These are phyloP conservation scores for Hyperoplus immaculatus DNA, from an alignment of 2,797 vertebrate genomes.

Conservation along the genomic window DNA sequence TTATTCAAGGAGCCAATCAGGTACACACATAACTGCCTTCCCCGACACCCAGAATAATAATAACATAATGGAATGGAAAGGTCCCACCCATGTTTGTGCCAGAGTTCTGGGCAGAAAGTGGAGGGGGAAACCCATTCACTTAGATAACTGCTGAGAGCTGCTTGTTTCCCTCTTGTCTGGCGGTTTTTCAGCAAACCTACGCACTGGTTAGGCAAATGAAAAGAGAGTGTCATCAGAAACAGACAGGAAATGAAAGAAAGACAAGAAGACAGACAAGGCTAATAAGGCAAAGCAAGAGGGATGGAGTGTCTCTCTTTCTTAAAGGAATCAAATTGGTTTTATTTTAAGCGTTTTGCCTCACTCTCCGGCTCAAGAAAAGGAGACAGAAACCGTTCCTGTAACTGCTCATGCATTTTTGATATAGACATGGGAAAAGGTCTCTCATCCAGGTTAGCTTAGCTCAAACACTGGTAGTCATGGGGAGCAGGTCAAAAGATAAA, in stretches of 20 bases:
- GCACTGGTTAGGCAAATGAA: slow-evolving; percentile 44
- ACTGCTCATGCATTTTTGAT: too few species aligned
- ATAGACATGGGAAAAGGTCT: too few species aligned
- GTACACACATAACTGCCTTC: background rate
- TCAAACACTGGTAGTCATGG: too few species aligned
- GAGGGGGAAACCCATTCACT: slow-evolving; percentile 51
- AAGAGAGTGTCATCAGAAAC: slow-evolving; percentile 45
- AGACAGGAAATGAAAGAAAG: slow-evolving; percentile 20
- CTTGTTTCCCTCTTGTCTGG: slow-evolving; percentile 34
- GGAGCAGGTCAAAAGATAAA: too few species aligned
- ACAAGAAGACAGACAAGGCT: slow-evolving; percentile 12
- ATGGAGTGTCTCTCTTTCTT: background rate
- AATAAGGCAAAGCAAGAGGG: slow-evolving; percentile 10
- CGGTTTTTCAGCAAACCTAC: slow-evolving; percentile 58
- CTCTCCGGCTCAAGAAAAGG: too few species aligned
- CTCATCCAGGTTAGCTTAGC: too few species aligned
- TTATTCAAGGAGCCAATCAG: slow-evolving; percentile 27
- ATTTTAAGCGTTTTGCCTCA: too few species aligned
- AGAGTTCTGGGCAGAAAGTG: slow-evolving; percentile 41
- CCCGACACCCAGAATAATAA: slow-evolving; percentile 43
- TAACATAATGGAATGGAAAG: slow-evolving; percentile 38
- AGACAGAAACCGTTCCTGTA: too few species aligned
- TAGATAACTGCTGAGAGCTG: slow-evolving; percentile 62
- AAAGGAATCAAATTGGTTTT: background rate
- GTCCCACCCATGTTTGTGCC: slow-evolving; percentile 25